A percentile compares a stretch with the other conserved stretches of the same genome.
phyloP scores from a whole-genome alignment of 2,113 vertebrate genomes.

The Aptenodytes patagonicus region DNA sequence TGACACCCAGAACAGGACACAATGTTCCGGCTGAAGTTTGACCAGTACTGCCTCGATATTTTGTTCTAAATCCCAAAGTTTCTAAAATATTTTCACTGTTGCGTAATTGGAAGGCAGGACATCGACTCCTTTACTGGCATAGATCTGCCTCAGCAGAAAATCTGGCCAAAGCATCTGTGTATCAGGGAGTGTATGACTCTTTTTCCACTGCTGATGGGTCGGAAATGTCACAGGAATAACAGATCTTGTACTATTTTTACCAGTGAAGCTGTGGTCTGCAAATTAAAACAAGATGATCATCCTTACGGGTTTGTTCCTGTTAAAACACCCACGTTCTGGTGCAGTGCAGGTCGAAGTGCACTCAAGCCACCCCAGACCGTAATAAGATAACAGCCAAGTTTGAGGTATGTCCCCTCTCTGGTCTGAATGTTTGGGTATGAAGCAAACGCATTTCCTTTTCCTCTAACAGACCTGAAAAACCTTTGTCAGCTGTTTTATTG shows the following conservation, averaged over 20 bases:
- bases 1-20: neutral
- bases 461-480: neutral
- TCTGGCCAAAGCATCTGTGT: neutral
- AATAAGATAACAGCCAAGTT: fast-evolving
- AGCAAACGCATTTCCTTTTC: neutral
- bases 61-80: neutral
- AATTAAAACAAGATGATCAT: neutral
- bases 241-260: neutral
- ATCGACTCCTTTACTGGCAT: neutral
- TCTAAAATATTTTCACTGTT: neutral
- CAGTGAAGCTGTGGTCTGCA: neutral
- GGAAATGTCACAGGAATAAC: neutral
- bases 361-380: neutral
- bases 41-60: neutral
- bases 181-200: neutral
- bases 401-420: neutral
- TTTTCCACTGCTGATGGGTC: neutral
- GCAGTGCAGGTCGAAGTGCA: fast-evolving
- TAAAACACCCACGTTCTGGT: neutral
- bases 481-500: neutral
- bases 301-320: neutral
- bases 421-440: neutral
- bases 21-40: neutral
- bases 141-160: neutral
- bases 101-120: neutral